phyloP scores from a whole-genome alignment of 2,797 vertebrate genomes.

The Scyliorhinus canicula region DNA sequence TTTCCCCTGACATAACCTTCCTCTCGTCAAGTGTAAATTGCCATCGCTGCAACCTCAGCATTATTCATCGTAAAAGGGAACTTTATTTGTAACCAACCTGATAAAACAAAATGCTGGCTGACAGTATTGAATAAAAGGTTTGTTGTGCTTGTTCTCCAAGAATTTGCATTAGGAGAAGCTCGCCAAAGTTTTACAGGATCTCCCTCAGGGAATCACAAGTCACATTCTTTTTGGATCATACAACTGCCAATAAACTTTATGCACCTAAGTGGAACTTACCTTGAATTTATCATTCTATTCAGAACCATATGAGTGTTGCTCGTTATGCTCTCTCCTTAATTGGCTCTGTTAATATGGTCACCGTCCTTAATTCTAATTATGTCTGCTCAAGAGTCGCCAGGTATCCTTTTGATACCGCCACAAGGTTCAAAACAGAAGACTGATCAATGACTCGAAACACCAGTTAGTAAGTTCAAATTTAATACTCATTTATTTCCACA shows the following conservation, averaged over 20 bases:
- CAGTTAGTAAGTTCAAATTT: too few species aligned
- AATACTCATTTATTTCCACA: too few species aligned
- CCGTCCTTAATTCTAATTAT: too few species aligned
- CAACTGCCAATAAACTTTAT: not conserved
- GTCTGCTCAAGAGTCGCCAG: too few species aligned
- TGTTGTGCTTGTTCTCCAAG: not conserved
- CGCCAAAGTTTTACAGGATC: not conserved
- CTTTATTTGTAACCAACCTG: not conserved
- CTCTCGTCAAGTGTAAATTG: not conserved
- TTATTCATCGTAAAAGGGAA: not conserved
- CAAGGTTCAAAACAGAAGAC: too few species aligned
- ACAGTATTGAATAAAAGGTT: not conserved
- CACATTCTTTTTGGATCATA: not conserved
- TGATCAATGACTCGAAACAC: too few species aligned
- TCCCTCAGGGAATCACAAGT: not conserved
- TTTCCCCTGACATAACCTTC: not conserved
- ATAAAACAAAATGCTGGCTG: not conserved
- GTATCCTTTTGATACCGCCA: too few species aligned
- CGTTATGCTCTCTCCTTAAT: too few species aligned
- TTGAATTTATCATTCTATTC: not conserved
- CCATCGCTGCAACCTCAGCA: not conserved
- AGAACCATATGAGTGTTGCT: too few species aligned
- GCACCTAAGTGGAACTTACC: not conserved
- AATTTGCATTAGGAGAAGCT: not conserved
- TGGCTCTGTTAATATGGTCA: too few species aligned